A percentile compares a stretch with the other conserved stretches of the same genome.
Conservation (phyloP, 2,888 invertebrate species). For the Dicranocentrus wangi region DNA sequence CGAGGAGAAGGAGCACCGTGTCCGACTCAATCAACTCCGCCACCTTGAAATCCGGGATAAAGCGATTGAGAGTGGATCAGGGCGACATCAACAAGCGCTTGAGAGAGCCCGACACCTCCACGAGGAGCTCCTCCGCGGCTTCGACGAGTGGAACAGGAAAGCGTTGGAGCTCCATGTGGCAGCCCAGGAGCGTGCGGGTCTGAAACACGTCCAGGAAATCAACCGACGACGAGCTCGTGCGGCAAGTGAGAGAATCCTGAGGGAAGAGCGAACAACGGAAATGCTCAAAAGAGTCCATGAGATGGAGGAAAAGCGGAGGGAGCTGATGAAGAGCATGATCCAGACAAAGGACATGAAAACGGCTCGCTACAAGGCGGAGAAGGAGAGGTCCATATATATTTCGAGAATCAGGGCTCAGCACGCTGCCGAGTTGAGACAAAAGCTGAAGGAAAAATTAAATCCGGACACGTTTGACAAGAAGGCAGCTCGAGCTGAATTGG, state of each 20-base stretch:
- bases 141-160: constrained; percentile 75
- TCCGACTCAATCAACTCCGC: constrained; percentile 67
- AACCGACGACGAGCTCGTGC: constrained; percentile 71
- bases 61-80: constrained; percentile 60
- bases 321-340: constrained; percentile 67
- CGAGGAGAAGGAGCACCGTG: constrained; percentile 72
- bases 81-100: constrained; percentile 64
- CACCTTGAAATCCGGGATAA: constrained; percentile 59
- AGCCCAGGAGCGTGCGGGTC: constrained; percentile 74
- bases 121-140: constrained; percentile 74
- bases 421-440: constrained; percentile 69
- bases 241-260: constrained; percentile 67
- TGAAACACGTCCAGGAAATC: constrained; percentile 74
- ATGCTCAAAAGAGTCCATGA: constrained; percentile 69
- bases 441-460: constrained; percentile 68
- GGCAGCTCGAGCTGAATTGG: constrained; percentile 70
- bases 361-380: constrained; percentile 66
- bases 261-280: constrained; percentile 70
- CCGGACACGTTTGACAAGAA: constrained; percentile 72
- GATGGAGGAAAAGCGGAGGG: constrained; percentile 68
- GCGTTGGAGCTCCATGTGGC: constrained; percentile 74
- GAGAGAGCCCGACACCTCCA: constrained; percentile 74
- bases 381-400: constrained; percentile 68
- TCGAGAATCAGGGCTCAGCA: constrained; percentile 69
- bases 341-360: constrained; percentile 69